Conservation (phyloP, 2,888 invertebrate genomes). For the Melolontha melolontha region DNA sequence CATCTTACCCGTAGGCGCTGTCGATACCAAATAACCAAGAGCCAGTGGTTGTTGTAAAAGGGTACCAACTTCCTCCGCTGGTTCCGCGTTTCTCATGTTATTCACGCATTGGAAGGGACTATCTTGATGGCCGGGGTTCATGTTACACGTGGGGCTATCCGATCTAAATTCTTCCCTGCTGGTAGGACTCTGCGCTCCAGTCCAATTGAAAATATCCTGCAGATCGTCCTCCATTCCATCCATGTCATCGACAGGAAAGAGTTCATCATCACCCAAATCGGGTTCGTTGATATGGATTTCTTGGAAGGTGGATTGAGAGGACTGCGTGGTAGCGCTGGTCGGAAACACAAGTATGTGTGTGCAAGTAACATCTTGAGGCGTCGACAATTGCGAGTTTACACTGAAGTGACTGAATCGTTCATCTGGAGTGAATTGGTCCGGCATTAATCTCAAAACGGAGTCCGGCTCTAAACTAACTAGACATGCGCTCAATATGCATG, state of each 20-base stretch:
- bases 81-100: constrained; percentile 61
- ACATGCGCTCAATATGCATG: constrained; percentile 97
- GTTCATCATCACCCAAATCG: constrained; percentile 76
- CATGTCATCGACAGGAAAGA: constrained; percentile 71
- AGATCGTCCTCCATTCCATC: constrained; percentile 79
- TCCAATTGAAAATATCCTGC: constrained; percentile 84
- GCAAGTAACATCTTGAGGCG: constrained; percentile 95
- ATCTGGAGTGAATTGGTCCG: constrained; percentile 96
- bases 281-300: constrained; percentile 76
- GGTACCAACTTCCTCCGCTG: constrained; percentile 71
- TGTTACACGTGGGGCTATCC: constrained; percentile 69
- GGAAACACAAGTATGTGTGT: constrained; percentile 99
- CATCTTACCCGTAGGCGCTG: constrained; percentile 93
- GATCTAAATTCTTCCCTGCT: constrained; percentile 65
- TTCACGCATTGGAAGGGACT: constrained; percentile 67
- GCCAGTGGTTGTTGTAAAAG: constrained; percentile 98
- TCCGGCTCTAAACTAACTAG: constrained; percentile 88
- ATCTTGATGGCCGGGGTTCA: constrained; percentile 62
- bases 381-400: constrained; percentile 90
- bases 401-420: constrained; percentile 87
- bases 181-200: constrained; percentile 71
- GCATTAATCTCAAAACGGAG: constrained; percentile 87
- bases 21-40: constrained; percentile 96
- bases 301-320: constrained; percentile 77
- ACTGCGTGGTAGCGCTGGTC: constrained; percentile 94